phyloP scores from a whole-genome alignment of 1,140 invertebrate species.

The Zaprionus ornatus region DNA sequence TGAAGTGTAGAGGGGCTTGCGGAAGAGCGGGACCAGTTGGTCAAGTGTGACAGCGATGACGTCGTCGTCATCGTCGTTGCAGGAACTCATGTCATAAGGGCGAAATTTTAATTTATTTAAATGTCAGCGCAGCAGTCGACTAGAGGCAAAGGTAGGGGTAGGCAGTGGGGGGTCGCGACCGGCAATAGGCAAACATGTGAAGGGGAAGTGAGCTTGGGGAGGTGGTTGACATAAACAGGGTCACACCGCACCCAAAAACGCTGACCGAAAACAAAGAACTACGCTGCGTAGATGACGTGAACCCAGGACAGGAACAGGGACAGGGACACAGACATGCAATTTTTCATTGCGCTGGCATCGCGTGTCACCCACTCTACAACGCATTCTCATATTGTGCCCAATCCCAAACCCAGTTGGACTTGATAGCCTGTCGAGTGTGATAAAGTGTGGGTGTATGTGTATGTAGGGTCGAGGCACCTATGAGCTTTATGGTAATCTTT shows the following conservation, averaged over 20 bases:
- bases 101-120: slow-evolving; percentile 79
- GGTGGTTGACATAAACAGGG: slow-evolving; percentile 10
- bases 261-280: slow-evolving; percentile 51
- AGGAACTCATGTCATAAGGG: slow-evolving; percentile 60
- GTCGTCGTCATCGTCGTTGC: slow-evolving; percentile 46
- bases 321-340: slow-evolving; percentile 63
- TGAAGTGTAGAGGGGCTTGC: too few species aligned
- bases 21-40: neutral
- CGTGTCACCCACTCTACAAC: slow-evolving; percentile 39
- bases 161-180: neutral
- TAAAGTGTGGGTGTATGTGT: neutral
- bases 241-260: slow-evolving; percentile 51
- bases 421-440: neutral
- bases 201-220: neutral
- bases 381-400: slow-evolving; percentile 1
- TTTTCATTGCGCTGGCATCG: slow-evolving; percentile 68
- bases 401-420: slow-evolving; percentile 8
- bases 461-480: neutral
- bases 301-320: neutral
- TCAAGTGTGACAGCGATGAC: slow-evolving; percentile 75
- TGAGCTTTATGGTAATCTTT: neutral
- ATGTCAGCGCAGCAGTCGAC: slow-evolving; percentile 45
- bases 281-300: slow-evolving; percentile 26
- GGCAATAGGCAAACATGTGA: neutral
- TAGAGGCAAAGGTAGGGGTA: neutral